Evolutionary conservation across 2,797 vertebrate species (phyloP).

Genomic region (Mormyrops attenuatus): DNA sequence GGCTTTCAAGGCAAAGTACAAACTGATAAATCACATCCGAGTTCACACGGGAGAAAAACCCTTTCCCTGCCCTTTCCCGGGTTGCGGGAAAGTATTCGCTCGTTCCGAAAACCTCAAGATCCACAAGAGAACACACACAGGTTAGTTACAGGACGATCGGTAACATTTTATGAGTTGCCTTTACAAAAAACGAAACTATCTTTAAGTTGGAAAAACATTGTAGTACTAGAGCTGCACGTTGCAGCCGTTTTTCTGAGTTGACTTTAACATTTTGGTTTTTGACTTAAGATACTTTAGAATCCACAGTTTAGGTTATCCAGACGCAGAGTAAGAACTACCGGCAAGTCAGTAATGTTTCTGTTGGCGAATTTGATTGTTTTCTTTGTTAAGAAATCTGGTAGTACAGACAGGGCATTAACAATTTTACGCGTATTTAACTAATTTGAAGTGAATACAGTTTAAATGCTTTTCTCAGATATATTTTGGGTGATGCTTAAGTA

Average conservation of each 20-base stretch:
- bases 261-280: background rate
- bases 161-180: background rate
- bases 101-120: constrained; percentile 95
- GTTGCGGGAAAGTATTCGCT: constrained; percentile 92
- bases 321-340: background rate
- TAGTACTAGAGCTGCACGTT: background rate
- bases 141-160: constrained; percentile 60
- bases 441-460: constrained; percentile 10
- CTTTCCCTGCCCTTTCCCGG: constrained; percentile 90
- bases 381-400: constrained; percentile 1
- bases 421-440: background rate
- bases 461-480: constrained; percentile 54
- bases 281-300: background rate
- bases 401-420: background rate
- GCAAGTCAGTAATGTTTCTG: background rate
- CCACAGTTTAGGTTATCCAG: background rate
- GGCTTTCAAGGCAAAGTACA: constrained; percentile 96
- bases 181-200: background rate
- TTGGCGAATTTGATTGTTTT: background rate
- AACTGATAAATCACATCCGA: constrained; percentile 93
- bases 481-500: constrained; percentile 60
- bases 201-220: background rate
- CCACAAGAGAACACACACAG: constrained; percentile 96
- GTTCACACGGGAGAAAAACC: constrained; percentile 95
- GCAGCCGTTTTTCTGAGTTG: background rate